Base-by-base conservation (phyloP, 1,140 invertebrate species). In the Dreissena rostriformis region DNA sequence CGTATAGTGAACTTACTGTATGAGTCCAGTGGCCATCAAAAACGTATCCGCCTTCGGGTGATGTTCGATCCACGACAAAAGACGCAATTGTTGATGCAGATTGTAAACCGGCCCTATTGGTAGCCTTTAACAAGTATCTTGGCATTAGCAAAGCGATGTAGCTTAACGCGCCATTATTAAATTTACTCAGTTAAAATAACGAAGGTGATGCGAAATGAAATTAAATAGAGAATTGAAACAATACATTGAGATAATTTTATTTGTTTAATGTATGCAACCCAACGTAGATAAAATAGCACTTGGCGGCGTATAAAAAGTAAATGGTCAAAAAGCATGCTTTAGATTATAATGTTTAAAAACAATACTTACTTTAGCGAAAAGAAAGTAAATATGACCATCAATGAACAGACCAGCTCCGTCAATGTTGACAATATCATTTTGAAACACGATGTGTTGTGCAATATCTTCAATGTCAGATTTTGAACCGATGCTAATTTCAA, bases 361-460 rank as follows among this genome's bases (percentile, higher is more conserved):
- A n/a, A 63, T 63, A 22, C 17, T 73, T 73, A 73, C 70, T 53
- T 52, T 73, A n/a, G 49, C 39, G 1, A 19, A 52, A 51, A 73
- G 19, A 52, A 22, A 73, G 49, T 73, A 73, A 1, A 10, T n/a
- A 53, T 73, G 51, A 17, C 70, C 70, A 53, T 73, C 70, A 17
- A 53, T 53, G 1, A 73, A 39, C 39, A 39, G 39, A 39, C 39
- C 39, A 39, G 39, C 8, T 39, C 39, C 39, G 39, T 39, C 39
- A 39, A 39, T 39, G 8, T 39, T 39, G 39, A 39, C 39, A 39
- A 39, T 39, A 5, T 39, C 39, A 8, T 39, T 39, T 39, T 8
- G 39, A 39, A 39, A 39, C 8, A 39, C 39, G 39, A 39, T 39
- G 2, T 39, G 2, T 39, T 8, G 39, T 39, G 39, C 39, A 39